Base-by-base conservation (phyloP, 2,888 invertebrate genomes). In the Andrena minutula region DNA sequence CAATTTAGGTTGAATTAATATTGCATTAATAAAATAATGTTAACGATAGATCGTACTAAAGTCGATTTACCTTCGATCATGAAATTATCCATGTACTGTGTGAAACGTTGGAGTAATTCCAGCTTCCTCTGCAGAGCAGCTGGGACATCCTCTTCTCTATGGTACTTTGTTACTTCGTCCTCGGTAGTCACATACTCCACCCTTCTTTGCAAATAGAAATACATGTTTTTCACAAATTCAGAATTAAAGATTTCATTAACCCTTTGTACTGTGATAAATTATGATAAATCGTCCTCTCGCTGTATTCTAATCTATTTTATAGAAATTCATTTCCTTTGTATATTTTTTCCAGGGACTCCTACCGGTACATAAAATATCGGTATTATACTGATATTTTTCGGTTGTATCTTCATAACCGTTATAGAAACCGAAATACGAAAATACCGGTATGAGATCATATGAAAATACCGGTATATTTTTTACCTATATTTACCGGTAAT, bases 71-170 rank as follows among this genome's bases (percentile, higher is more conserved):
- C 93, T 88, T 95, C 94, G 2, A 94, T 94, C 76, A 94, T 89
- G 92, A 96, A 95, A 87, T 96, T 95, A 85, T 95, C 95, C 96
- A 96, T 96, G 92, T 96, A 96, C 80, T 95, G 95, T 20, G 95
- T 94, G 94, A 96, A 96, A 92, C 96, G 96, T 82, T 95, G 95
- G 12, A 96, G 94, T 56, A 96, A 92, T 4, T 95, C 95, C 61
- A 96, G 94, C 86, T 95, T 95, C 91, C 95, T 95, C 63, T 94
- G 94, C 82, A 96, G 92, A n/a, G 92, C 91, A 16, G 94, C 93
- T 6, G 96, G 96, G 80, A 95, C 93, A 75, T 94, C 89, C 92
- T 92, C 87, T 93, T 94, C 89, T 92, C 94, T 86, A 71, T 91
- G 89, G 74, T 92, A 93, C 60, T 90, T 89, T 66, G 91, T 91